Evolutionary conservation across 53 echinoderm and acorn worm genomes (phyloP).

Genomic region (Henricia sp.): DNA sequence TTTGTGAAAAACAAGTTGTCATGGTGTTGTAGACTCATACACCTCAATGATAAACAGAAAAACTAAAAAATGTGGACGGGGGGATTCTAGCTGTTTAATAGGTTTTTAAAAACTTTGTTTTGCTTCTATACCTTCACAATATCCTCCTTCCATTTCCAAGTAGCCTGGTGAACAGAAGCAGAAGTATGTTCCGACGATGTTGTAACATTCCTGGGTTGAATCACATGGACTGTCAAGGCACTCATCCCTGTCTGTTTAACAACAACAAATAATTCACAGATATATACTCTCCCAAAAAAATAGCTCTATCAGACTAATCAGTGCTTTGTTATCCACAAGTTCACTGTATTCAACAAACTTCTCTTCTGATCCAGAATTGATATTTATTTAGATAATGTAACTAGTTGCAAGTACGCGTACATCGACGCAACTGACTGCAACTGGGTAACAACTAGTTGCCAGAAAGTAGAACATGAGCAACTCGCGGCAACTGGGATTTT

Average conservation of each 20-base stretch:
- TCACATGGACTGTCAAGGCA: conserved; percentile 46
- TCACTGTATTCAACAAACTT: too few species aligned
- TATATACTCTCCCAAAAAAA: background rate
- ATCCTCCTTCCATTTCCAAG: conserved; percentile 23
- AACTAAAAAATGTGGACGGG: too few species aligned
- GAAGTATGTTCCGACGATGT: conserved; percentile 36
- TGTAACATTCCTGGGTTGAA: conserved; percentile 48
- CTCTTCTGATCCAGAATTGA: too few species aligned
- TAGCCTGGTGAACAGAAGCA: conserved; percentile 58
- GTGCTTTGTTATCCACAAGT: background rate
- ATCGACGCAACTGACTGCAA: too few species aligned
- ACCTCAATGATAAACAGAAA: too few species aligned
- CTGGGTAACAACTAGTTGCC: too few species aligned
- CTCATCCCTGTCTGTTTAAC: conserved; percentile 46
- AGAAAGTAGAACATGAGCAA: too few species aligned
- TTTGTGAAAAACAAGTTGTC: too few species aligned
- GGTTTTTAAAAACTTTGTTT: background rate
- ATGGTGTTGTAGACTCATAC: too few species aligned
- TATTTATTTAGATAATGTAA: background rate
- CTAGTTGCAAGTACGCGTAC: too few species aligned
- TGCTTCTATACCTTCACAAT: conserved; percentile 53
- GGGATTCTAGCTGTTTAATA: background rate
- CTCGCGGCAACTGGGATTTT: too few species aligned
- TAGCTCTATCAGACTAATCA: background rate
- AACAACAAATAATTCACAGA: background rate